Base-by-base conservation (phyloP, 2,888 invertebrate genomes). In the Eulithis testata region DNA sequence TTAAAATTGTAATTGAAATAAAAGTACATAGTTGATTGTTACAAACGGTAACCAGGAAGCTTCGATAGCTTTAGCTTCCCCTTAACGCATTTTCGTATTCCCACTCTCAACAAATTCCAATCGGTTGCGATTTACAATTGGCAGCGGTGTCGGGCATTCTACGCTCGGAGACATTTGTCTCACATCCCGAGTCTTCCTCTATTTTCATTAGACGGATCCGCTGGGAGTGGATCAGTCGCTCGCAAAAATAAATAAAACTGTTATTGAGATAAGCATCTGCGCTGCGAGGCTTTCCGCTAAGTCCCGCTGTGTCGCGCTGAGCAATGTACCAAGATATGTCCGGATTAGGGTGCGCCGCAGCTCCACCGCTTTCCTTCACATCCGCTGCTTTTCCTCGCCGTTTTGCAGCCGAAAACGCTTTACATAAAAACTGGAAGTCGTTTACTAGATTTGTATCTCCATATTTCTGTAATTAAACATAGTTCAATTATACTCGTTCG, bases 201-300 rank as follows among this genome's bases (percentile, higher is more conserved):
- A 88, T 91, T 92, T 90, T 91, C 91, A 90, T 91, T 90, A 90
- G 85, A 81, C 80, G 79, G 82, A 85, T 87, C 90, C 89, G 78
- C 84, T 72, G 89, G 86, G 87, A 87, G 87, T 71, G 90, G 91
- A 91, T 91, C 90, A 90, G 85, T 71, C 86, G 87, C 87, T 87
- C 85, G 89, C 89, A 91, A 91, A 92, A 92, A 93, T 92, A 93
- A 92, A 92, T 92, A 93, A 93, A 92, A 92, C 90, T 92, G 92
- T 92, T 93, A 92, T 92, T 92, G 92, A 89, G 93, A 91, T 91
- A 92, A 92, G 89, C 91, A 91, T 92, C 91, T 92, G 91, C 69
- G 71, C 68, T 81, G 84, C 68, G 81, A 83, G 91, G 91, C 90
- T 91, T 91, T 91, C 78, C 88, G 85, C 90, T 91, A 91, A 92